Evolutionary conservation across 2,797 vertebrate species (phyloP), one percentile per base, ranked within the genome.

Genomic region (Anguilla pacifica): DNA sequence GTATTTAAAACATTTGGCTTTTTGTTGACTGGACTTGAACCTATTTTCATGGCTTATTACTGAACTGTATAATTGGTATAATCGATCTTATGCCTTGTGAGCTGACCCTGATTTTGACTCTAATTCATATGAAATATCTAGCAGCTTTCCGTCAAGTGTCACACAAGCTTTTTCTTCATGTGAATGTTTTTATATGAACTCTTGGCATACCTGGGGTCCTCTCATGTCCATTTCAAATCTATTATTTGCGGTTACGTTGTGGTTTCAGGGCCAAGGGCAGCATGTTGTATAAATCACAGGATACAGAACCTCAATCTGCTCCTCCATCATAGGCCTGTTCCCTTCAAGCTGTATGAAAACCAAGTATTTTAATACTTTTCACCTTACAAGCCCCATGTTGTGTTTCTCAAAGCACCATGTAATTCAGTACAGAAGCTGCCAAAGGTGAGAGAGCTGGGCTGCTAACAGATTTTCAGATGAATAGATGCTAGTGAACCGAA

Each of bases 321-420:
- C 39, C 35, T 79, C 77, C 77, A 49, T 49, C 43, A 81, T 49
- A 22, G 3, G 6, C 43, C 49, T 25, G 39, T 49, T 81, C 7
- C 22, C 77, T 22, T 81, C 43, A 81, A 81, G 77, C 77, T 46
- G 22, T 25, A 81, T 81, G 77, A 85, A 85, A 92, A 91, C 84
- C 81, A 49, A 28, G 83, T 84, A 19, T 85, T 88, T 70, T 87
- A 46, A 81, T 72, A 67, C 70, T 35, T 84, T 57, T 43, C 83
- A 77, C 59, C 86, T 89, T 57, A 86, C 89, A 88, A 88, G 88
- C 88, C 87, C 82, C 84, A 90, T 89, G 89, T 90, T 89, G 91
- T 91, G 87, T 87, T 88, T 89, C 83, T 90, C 85, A 87, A 89
- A 88, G 83, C 82, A 88, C 82, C 85, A 87, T 90, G 86, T 90